Base-by-base conservation (phyloP, 1,140 invertebrate genomes). In the Harlomillsia oculata region DNA sequence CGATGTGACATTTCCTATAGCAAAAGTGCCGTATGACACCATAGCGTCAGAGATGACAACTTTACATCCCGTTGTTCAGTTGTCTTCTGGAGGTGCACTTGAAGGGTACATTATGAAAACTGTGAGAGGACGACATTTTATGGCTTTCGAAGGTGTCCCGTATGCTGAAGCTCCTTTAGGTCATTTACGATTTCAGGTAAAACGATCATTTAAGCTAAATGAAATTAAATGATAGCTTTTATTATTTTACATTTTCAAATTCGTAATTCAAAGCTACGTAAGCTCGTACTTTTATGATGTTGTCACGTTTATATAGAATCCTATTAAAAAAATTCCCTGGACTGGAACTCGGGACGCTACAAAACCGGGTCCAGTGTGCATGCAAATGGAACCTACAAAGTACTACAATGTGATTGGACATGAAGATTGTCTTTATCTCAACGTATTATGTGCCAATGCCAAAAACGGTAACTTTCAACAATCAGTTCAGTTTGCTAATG, bases 61-160 rank as follows among this genome's bases (percentile, higher is more conserved):
- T n/a, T n/a, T n/a, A n/a, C n/a, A n/a, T n/a, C 32, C 32, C n/a
- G 32, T 34, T n/a, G 32, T 34, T n/a, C 8, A 9, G 8, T 34
- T n/a, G 8, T n/a, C 8, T 34, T n/a, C 8, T 8, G 32, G 32
- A 8, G 8, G 8, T 34, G 32, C 32, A 34, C n/a, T 34, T 34
- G 9, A 20, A 16, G 56, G 56, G 16, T 53, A 53, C 14, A 41
- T 21, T 34, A 53, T 52, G 28, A 48, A 14, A 11, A 36, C 44
- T 21, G 51, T 53, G 4, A 26, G 43, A 6, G 56, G 56, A 16
- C 26, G 34, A 25, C 28, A 9, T 16, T 39, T 62, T 11, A 26
- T 25, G 0, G 49, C 53, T 73, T 89, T 82, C 71, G 81, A 77
- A 60, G 87, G 78, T 54, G 82, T 93, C 43, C 88, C 87, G 4